phyloP scores from a whole-genome alignment of 2,113 vertebrate genomes.

The Empidonax alnorum region DNA sequence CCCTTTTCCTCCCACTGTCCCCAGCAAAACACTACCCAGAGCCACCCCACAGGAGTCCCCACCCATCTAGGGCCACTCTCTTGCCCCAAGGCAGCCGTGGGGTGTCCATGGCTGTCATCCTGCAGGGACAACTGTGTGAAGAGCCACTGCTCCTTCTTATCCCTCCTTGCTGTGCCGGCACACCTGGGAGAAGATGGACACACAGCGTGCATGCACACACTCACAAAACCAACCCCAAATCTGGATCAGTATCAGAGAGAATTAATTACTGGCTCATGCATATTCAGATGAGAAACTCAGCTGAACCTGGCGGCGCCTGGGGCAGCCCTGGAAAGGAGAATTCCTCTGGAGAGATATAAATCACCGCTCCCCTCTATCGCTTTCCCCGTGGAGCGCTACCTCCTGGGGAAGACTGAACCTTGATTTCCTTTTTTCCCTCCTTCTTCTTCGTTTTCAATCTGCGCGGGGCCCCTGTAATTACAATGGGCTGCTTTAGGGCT shows the following conservation, averaged over 20 bases:
- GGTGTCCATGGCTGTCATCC: rapidly evolving
- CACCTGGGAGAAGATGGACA: slow-evolving; percentile 30
- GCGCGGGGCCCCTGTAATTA: slow-evolving; percentile 59
- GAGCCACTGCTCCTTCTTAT: neutral
- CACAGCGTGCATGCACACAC: neutral
- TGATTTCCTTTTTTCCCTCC: slow-evolving; percentile 44
- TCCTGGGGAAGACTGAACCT: slow-evolving; percentile 55
- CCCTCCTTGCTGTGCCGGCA: neutral
- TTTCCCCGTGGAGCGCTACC: slow-evolving; percentile 1
- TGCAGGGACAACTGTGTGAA: neutral
- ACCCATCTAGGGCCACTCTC: neutral
- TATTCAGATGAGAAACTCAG: slow-evolving; percentile 65
- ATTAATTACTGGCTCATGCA: slow-evolving; percentile 67
- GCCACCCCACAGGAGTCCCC: neutral
- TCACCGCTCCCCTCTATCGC: slow-evolving; percentile 24
- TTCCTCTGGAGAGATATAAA: slow-evolving; percentile 58
- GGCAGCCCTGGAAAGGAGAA: slow-evolving; percentile 42
- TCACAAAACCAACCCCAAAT: slow-evolving; percentile 44
- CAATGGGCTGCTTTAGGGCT: slow-evolving; percentile 57
- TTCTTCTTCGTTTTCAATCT: slow-evolving; percentile 49
- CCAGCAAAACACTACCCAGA: neutral
- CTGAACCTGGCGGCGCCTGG: slow-evolving; percentile 56
- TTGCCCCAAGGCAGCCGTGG: neutral
- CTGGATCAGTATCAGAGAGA: slow-evolving; percentile 68
- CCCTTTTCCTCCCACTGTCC: neutral